Percentiles rank a stretch among this genome's conserved stretches.
These are phyloP conservation scores for Eulemur rubriventer DNA, from an alignment of 2,797 vertebrate genomes.

Conservation along the genomic window DNA sequence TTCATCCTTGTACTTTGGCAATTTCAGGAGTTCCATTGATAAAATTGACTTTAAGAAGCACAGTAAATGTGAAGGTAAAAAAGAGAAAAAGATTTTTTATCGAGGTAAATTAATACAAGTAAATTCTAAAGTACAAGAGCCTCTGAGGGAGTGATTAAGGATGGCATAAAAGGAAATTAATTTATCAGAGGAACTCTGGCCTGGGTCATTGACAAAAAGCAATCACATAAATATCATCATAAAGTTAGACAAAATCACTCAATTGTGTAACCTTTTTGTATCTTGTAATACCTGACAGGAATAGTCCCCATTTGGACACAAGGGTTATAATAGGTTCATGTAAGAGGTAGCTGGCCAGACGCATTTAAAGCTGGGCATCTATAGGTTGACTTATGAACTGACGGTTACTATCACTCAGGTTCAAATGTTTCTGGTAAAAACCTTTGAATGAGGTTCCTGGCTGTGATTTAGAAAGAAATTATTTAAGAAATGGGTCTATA, in stretches of 20 bases:
- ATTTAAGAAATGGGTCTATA: background rate
- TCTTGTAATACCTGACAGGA: slow-evolving; percentile 42
- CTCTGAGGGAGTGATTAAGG: slow-evolving; percentile 57
- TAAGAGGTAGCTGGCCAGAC: background rate
- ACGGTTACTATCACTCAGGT: background rate
- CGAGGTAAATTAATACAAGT: slow-evolving; percentile 50
- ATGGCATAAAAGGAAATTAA: slow-evolving; percentile 62
- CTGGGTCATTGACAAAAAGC: slow-evolving; percentile 34
- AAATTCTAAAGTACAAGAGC: slow-evolving; percentile 57
- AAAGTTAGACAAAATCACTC: slow-evolving; percentile 67
- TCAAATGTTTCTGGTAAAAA: slow-evolving; percentile 2
- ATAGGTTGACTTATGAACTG: background rate
- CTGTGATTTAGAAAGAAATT: slow-evolving; percentile 32
- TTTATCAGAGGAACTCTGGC: slow-evolving; percentile 55
- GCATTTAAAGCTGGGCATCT: background rate
- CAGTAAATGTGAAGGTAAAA: slow-evolving; percentile 56
- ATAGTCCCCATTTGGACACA: background rate
- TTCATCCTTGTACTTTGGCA: slow-evolving; percentile 71
- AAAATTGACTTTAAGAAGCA: slow-evolving; percentile 71
- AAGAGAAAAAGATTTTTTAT: slow-evolving; percentile 32
- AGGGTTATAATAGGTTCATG: background rate
- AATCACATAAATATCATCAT: slow-evolving; percentile 70
- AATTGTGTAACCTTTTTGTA: slow-evolving; percentile 64
- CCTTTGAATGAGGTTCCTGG: background rate
- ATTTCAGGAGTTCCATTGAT: slow-evolving; percentile 60